Evolutionary conservation across 1,140 invertebrate species (phyloP), one percentile per base, ranked within the genome.

Genomic region (Ostrea denselamellosa): DNA sequence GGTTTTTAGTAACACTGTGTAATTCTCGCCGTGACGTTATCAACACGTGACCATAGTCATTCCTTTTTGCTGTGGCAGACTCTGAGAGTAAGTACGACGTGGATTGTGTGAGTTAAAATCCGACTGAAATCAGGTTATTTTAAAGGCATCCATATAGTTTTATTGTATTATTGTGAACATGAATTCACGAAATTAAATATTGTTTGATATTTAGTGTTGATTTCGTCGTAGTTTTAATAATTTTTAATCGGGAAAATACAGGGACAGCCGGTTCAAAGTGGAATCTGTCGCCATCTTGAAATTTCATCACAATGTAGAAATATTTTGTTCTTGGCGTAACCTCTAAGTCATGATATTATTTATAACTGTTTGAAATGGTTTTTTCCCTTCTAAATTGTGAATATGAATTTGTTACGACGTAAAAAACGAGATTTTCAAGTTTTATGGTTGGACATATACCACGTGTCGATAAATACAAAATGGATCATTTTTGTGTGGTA

Each of bases 31-130:
- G 68, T 77, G 68, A 77, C 68, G 68, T 77, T 77, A 28, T 77
- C 68, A 77, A 77, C 68, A 77, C 68, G 68, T 77, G 68, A 77
- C 68, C 25, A 14, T 4, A 12, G 25, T 77, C 68, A 34, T 77
- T 77, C 68, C 68, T 77, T 77, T 77, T 77, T 77, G 68, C 68
- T 77, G 68, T 77, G 68, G 68, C 68, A 4, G 28, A 77, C 25
- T 77, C 22, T 28, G 68, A 34, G 68, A 77, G 68, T 77, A 77
- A 77, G 68, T 77, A 77, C 68, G 28, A 28, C 28, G 68, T 77
- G 68, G 68, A 77, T 12, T 77, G 22, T 77, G 25, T 77, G 25
- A 10, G 68, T 77, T 34, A 4, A 28, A 77, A 77, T 77, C 68
- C 9, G 25, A 77, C 28, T 10, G 0, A 77, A 28, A 77, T 77